Conservation (phyloP, 2,888 invertebrate genomes). For the Nomada hirtipes region DNA sequence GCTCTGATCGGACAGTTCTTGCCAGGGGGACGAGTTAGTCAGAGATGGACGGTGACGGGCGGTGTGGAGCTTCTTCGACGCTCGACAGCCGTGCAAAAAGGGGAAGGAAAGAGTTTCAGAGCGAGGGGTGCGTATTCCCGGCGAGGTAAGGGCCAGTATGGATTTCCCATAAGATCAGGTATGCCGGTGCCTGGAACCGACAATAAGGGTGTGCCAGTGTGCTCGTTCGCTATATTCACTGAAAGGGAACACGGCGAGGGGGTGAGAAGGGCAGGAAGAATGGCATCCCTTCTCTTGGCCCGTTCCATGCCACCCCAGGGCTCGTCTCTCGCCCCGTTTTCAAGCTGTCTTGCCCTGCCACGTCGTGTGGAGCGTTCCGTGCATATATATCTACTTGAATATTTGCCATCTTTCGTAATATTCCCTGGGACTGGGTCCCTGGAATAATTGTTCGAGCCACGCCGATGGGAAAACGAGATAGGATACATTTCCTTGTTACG, state of each 20-base stretch:
- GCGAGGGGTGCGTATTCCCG: conserved; percentile 61
- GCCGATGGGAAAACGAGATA: neutral
- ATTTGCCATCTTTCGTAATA: conserved; percentile 23
- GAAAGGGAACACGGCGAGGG: conserved; percentile 21
- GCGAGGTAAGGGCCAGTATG: conserved; percentile 78
- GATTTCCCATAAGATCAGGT: conserved; percentile 83
- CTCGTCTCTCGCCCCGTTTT: conserved; percentile 69
- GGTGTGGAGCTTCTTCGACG: conserved; percentile 28
- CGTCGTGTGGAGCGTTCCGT: conserved; percentile 59
- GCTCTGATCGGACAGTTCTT: neutral
- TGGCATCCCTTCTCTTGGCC: conserved; percentile 66
- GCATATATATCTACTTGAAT: conserved; percentile 29
- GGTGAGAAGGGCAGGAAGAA: conserved; percentile 36
- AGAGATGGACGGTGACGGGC: conserved; percentile 39
- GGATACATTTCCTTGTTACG: neutral
- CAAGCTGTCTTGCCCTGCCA: conserved; percentile 60
- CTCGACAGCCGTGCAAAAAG: conserved; percentile 14
- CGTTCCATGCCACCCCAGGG: conserved; percentile 67
- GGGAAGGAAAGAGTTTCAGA: conserved; percentile 45
- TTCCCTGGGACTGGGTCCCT: neutral
- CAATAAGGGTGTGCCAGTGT: conserved; percentile 80
- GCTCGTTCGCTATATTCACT: conserved; percentile 62
- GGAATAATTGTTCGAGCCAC: conserved; percentile 31
- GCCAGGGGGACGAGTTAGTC: conserved; percentile 13
- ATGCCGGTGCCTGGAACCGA: conserved; percentile 79